Evolutionary conservation across 2,113 vertebrate genomes (phyloP).

Genomic region (Thermophis baileyi): DNA sequence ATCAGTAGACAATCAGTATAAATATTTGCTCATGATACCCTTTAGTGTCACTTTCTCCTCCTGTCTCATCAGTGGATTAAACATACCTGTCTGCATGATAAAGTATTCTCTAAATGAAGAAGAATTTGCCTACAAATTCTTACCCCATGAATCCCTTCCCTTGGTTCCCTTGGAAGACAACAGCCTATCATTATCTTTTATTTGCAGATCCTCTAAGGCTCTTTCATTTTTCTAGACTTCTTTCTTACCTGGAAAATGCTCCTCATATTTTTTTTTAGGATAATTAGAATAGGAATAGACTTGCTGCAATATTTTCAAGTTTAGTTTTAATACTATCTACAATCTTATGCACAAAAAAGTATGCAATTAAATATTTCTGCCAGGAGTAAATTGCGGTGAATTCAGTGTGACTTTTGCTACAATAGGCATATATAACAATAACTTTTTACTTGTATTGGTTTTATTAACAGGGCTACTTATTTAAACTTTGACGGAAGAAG

Average conservation of each 20-base stretch:
- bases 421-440: neutral
- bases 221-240: neutral
- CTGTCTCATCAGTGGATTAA: neutral
- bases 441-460: neutral
- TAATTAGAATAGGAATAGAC: neutral
- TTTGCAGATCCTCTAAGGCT: neutral
- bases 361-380: neutral
- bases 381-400: neutral
- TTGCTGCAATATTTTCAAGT: neutral
- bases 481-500: neutral
- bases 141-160: neutral
- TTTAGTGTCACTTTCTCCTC: slow-evolving; percentile 15
- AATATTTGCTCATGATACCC: neutral
- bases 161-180: neutral
- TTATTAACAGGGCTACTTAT: neutral
- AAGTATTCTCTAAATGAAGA: neutral
- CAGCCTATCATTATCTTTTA: neutral
- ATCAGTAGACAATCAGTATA: slow-evolving; percentile 3
- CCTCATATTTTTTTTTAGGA: neutral
- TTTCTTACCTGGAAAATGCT: neutral
- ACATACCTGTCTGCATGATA: neutral
- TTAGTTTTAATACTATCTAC: neutral
- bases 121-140: neutral
- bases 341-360: neutral
- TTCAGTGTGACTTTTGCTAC: neutral